These are phyloP conservation scores for Drosophila colorata DNA, from an alignment of 2,888 invertebrate species.

Conservation along the genomic window DNA sequence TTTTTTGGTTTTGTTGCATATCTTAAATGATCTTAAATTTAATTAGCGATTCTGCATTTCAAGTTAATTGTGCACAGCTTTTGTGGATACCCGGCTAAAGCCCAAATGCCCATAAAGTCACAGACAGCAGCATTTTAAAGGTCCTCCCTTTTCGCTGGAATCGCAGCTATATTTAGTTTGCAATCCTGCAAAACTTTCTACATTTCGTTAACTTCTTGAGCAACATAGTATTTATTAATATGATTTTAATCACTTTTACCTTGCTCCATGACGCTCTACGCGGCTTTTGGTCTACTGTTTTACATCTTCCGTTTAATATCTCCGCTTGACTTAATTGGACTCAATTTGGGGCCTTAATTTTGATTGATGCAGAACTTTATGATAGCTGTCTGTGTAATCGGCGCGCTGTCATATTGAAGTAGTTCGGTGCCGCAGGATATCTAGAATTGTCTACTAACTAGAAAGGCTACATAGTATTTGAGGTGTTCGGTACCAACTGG, in stretches of 20 bases:
- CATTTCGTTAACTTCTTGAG: background rate
- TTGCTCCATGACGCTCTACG: slow-evolving; percentile 35
- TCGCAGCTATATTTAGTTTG: slow-evolving; percentile 1
- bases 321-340: slow-evolving; percentile 46
- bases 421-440: slow-evolving; percentile 22
- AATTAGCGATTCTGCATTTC: background rate
- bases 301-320: slow-evolving; percentile 35
- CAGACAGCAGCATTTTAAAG: slow-evolving; percentile 11
- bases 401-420: background rate
- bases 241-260: slow-evolving; percentile 70
- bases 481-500: slow-evolving; percentile 54
- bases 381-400: slow-evolving; percentile 44
- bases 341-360: slow-evolving; percentile 57
- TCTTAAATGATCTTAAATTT: too few relatives aligned
- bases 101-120: background rate
- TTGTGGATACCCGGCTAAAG: background rate
- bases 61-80: background rate
- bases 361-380: slow-evolving; percentile 73
- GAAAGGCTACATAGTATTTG: slow-evolving; percentile 29
- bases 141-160: slow-evolving; percentile 22
- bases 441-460: slow-evolving; percentile 53
- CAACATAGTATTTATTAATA: slow-evolving; percentile 51
- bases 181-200: slow-evolving; percentile 12
- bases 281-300: slow-evolving; percentile 22
- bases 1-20: too few relatives aligned